Conservation (phyloP, 1,140 invertebrate species). For the Euwallacea similis region DNA sequence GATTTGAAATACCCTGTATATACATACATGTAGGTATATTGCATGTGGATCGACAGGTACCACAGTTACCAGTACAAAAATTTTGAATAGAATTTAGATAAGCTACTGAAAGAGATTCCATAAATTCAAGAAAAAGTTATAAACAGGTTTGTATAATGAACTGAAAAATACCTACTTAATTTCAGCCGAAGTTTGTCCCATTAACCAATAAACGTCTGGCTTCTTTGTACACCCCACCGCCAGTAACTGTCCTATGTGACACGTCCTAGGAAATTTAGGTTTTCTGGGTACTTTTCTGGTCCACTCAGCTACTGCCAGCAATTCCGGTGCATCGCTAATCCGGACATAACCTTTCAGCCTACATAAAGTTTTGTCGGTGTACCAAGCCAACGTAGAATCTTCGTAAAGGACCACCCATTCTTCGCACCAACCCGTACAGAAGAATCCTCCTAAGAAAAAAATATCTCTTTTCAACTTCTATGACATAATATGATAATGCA, state of each 20-base stretch:
- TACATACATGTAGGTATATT: too few species aligned
- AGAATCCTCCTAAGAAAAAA: slow-evolving; percentile 64
- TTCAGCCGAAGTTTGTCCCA: slow-evolving; percentile 50
- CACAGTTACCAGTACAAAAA: too few species aligned
- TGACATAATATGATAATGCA: too few species aligned
- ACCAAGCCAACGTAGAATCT: slow-evolving; percentile 78
- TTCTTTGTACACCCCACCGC: slow-evolving; percentile 66
- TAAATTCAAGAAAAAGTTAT: too few species aligned
- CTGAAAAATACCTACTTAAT: slow-evolving; percentile 47
- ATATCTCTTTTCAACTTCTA: too few species aligned
- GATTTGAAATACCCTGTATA: too few species aligned
- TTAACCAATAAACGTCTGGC: slow-evolving; percentile 50
- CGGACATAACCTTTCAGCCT: slow-evolving; percentile 59
- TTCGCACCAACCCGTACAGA: slow-evolving; percentile 77
- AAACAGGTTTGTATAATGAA: too few species aligned
- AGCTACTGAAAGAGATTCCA: too few species aligned
- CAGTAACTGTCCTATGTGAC: slow-evolving; percentile 68
- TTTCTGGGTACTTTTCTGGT: slow-evolving; percentile 70
- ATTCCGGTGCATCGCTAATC: slow-evolving; percentile 74
- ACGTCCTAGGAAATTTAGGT: slow-evolving; percentile 67
- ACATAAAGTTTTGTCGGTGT: slow-evolving; percentile 63
- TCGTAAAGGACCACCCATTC: slow-evolving; percentile 80
- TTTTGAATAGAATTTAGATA: too few species aligned
- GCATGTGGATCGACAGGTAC: too few species aligned
- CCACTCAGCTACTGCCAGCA: slow-evolving; percentile 76